Base-by-base conservation (phyloP, 2,113 vertebrate genomes). In the Gadus macrocephalus region DNA sequence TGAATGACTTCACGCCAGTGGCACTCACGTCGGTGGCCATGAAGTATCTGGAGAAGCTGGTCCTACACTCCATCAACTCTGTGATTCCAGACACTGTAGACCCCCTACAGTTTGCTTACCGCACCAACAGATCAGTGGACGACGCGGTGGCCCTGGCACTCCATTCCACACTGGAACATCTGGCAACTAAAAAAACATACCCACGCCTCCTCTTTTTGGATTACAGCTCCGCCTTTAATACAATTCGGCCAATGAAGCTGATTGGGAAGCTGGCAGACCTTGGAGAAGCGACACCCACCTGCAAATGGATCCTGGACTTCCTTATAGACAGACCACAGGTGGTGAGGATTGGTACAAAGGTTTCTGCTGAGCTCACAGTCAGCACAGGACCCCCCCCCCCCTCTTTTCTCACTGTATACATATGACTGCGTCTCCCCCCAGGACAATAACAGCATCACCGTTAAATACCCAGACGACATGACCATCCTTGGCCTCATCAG, bases 21-120 rank as follows among this genome's bases (percentile, higher is more conserved):
- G 60, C 60, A 62, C 60, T 60, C 15, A 60, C 20, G n/a, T 25
- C 25, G 6, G 67, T 68, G 0, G 53, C 35, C 25, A 68, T 68
- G 67, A 68, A 68, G 67, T 68, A 53, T 9, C 12, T 68, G 22
- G 53, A 68, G 27, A 69, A 69, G 27, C 56, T 69, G 67, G 67
- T 61, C 17, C 27, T 59, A 14, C 56, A 59, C 17, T 20, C 15
- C 31, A 38, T 69, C 20, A 61, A 38, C 15, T 49, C 58, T 42
- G 56, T 42, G 27, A 15, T 63, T 15, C 62, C 25, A 25, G 60
- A 62, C 19, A 25, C 27, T 14, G 25, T 63, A 15, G 22, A 68
- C 67, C 67, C 16, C 15, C n/a, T 65, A 20, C 70, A 59, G 63
- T 56, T 60, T 22, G n/a, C 53, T 14, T 66, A 58, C 28, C 2